A percentile compares a stretch with the other conserved stretches of the same genome.
Conservation (phyloP, 2,113 vertebrate species). For the Pleuronectes platessa region DNA sequence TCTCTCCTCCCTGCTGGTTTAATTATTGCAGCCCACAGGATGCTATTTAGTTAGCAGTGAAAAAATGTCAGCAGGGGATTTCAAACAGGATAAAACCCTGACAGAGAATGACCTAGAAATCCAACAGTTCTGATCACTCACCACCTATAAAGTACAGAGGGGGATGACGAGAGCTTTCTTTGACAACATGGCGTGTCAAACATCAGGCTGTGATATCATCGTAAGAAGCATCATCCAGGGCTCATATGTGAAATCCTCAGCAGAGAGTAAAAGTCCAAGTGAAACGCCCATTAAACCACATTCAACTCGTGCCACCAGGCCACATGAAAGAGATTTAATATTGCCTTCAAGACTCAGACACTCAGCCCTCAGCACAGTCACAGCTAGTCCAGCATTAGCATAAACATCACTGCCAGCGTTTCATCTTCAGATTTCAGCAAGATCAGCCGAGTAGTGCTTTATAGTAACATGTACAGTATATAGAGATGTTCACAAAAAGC, state of each 20-base stretch:
- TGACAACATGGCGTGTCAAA: constrained; percentile 10
- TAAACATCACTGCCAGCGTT: constrained; percentile 27
- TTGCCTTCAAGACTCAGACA: constrained; percentile 29
- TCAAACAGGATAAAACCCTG: constrained; percentile 27
- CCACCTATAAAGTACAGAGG: neutral
- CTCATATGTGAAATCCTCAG: neutral
- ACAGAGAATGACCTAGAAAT: constrained; percentile 5
- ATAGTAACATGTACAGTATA: neutral
- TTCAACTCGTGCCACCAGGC: neutral
- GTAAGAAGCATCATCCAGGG: neutral
- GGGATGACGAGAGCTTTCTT: neutral
- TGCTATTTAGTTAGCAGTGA: constrained; percentile 35
- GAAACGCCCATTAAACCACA: too few species aligned
- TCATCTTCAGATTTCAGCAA: constrained; percentile 20
- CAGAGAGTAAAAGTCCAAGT: neutral
- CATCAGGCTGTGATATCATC: neutral
- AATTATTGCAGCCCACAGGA: constrained; percentile 54
- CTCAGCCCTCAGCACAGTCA: neutral
- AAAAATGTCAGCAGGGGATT: constrained; percentile 55
- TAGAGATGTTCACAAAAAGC: neutral
- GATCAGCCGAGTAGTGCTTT: neutral
- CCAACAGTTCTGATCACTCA: neutral
- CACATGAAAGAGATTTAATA: constrained; percentile 28
- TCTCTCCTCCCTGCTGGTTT: constrained; percentile 61
- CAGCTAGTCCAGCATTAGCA: constrained; percentile 23